Base-by-base conservation (phyloP, 2,797 vertebrate genomes). In the Apogon hyalosoma region DNA sequence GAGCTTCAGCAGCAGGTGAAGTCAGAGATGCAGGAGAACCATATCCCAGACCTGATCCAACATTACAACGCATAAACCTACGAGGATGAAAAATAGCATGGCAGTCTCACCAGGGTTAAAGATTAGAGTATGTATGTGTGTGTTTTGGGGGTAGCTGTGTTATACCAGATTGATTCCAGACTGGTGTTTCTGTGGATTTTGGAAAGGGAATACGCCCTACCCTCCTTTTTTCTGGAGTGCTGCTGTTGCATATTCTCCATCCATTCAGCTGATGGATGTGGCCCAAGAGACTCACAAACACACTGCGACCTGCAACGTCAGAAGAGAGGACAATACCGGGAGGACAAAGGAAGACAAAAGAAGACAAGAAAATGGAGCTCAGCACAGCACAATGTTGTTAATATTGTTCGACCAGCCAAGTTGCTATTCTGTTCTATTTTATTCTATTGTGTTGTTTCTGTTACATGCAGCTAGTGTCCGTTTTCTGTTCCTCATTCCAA, bases 141-240 rank as follows among this genome's bases (percentile, higher is more conserved):
- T 73, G 61, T 68, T 79, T 72, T 58, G 33, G 49, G 64, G 51
- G 8, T 14, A 51, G 74, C 12, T 68, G 78, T 80, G 69, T 71
- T 75, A 87, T 83, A 63, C 28, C 83, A 91, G 88, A 94, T 93
- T 94, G 88, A 92, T 90, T 94, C 90, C 91, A 93, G 90, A 90
- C 84, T 77, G 63, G 51, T 61, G 53, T 77, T 91, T 92, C 87
- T 85, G 85, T 76, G 58, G 76, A 76, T 82, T 79, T 83, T 64
- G 56, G 80, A 87, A 91, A 87, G 66, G 63, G 67, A 87, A 90
- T 88, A 90, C 62, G 52, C 70, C 57, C 57, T 63, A 66, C 56
- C 83, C 80, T 91, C 60, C 73, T 83, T 86, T 11, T 83, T 11
- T 54, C 41, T 61, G 41, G 58, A 62, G 61, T 1, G 6, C 42